Evolutionary conservation across 2,113 vertebrate genomes (phyloP).

Genomic region (Laticauda colubrina): DNA sequence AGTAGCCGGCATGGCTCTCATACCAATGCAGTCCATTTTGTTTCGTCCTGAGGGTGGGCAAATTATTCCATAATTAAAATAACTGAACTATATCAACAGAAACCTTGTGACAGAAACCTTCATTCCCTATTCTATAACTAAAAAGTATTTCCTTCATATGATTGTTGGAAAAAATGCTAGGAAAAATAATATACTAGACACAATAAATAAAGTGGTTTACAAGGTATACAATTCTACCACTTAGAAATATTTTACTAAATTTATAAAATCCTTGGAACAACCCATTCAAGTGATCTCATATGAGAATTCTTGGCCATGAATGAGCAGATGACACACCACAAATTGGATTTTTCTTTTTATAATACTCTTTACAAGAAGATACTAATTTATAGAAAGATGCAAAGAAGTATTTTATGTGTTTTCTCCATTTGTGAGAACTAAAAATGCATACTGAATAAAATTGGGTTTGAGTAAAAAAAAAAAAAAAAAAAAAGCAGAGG

Average conservation of each 20-base stretch:
- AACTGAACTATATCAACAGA: conserved; percentile 48
- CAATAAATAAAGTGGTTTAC: not conserved
- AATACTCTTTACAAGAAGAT: not conserved
- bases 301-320: not conserved
- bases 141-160: conserved; percentile 10
- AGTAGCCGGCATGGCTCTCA: conserved; percentile 29
- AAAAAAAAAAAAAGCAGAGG: not conserved
- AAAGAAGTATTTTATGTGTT: not conserved
- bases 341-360: not conserved
- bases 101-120: conserved; percentile 49
- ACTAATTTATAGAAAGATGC: not conserved
- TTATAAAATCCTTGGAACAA: not conserved
- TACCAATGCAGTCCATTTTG: conserved; percentile 40
- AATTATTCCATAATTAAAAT: conserved; percentile 37
- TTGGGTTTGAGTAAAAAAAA: not conserved
- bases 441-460: not conserved
- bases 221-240: not conserved
- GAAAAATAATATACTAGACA: conserved; percentile 12
- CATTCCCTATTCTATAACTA: not conserved
- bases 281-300: not conserved
- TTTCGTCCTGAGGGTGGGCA: conserved; percentile 38
- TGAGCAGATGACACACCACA: not conserved
- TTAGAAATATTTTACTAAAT: conserved; percentile 16
- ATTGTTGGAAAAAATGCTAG: conserved; percentile 38
- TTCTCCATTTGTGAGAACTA: not conserved